Percentiles rank a stretch among this genome's conserved stretches.
Conservation (phyloP, 2,888 invertebrate species). For the Meghimatium bilineatum region DNA sequence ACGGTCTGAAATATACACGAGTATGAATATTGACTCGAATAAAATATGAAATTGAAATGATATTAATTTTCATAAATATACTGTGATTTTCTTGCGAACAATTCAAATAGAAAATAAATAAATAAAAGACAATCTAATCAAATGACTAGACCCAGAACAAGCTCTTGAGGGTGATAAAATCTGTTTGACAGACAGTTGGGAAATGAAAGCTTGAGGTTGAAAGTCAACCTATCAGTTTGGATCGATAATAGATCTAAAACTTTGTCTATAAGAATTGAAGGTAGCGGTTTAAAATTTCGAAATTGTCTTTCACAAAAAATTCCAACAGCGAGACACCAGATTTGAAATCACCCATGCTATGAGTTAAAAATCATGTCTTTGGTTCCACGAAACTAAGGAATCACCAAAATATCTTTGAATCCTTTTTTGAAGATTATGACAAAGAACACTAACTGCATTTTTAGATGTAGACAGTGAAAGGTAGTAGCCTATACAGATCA, state of each 20-base stretch:
- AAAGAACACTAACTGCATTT: too few species aligned
- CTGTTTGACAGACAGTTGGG: slow-evolving; percentile 4
- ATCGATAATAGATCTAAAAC: background rate
- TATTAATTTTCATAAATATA: too few species aligned
- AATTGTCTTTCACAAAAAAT: background rate
- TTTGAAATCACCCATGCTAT: too few species aligned
- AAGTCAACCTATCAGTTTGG: background rate
- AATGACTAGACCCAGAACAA: background rate
- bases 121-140: background rate
- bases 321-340: background rate
- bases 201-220: background rate
- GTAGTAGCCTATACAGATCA: too few species aligned
- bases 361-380: too few species aligned
- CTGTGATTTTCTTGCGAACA: background rate
- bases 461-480: too few species aligned
- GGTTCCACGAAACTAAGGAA: too few species aligned
- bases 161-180: background rate
- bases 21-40: too few species aligned
- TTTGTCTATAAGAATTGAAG: background rate
- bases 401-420: too few species aligned
- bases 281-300: background rate
- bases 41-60: too few species aligned
- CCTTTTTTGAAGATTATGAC: too few species aligned
- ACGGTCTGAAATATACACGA: too few species aligned
- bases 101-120: background rate